Evolutionary conservation across 2,797 vertebrate genomes (phyloP).

Genomic region (Babyrousa celebensis): DNA sequence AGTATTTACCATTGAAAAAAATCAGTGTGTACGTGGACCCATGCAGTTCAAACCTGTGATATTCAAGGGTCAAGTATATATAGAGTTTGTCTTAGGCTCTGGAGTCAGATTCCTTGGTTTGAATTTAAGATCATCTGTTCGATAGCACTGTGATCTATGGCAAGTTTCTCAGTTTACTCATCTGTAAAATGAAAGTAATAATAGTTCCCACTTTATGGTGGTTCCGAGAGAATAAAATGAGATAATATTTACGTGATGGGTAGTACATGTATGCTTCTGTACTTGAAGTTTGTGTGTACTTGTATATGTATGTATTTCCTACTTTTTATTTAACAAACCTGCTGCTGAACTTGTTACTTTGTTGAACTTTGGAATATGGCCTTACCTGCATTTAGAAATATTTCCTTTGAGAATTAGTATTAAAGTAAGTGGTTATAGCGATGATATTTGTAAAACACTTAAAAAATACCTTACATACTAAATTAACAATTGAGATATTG

Average conservation of each 20-base stretch:
- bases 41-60: background rate
- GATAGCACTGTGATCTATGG: background rate
- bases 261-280: background rate
- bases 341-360: background rate
- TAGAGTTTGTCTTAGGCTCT: background rate
- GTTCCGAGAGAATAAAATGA: constrained; percentile 45
- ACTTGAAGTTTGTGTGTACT: background rate
- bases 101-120: background rate
- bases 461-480: constrained; percentile 35
- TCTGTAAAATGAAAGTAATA: background rate
- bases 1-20: background rate
- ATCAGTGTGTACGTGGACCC: no score
- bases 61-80: background rate
- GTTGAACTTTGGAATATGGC: constrained; percentile 25
- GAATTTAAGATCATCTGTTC: background rate
- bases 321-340: background rate
- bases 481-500: background rate
- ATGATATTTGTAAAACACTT: background rate
- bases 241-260: background rate
- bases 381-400: background rate
- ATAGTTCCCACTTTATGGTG: background rate
- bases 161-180: background rate
- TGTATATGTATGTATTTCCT: background rate
- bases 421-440: constrained; percentile 40
- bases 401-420: constrained; percentile 41